These are phyloP conservation scores for Orcinus orca DNA, from an alignment of 2,113 vertebrate genomes.

Conservation along the genomic window DNA sequence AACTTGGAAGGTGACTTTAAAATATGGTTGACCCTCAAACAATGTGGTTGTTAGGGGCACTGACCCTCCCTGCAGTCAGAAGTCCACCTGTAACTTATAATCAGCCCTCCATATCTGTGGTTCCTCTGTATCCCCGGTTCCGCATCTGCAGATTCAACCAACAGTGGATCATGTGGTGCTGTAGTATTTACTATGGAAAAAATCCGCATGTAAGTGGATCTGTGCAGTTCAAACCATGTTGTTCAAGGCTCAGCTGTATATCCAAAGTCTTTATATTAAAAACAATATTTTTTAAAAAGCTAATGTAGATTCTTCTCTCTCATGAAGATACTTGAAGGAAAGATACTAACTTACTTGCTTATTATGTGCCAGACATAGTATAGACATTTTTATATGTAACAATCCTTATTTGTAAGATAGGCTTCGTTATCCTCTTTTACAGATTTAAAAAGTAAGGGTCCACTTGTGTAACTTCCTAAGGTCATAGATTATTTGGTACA, in stretches of 20 bases:
- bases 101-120: neutral
- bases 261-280: neutral
- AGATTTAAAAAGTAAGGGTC: neutral
- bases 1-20: conserved; percentile 36
- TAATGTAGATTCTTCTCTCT: neutral
- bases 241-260: neutral
- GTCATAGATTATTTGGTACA: neutral
- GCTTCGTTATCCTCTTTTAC: neutral
- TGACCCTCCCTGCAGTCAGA: neutral
- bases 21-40: neutral
- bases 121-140: neutral
- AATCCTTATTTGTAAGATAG: neutral
- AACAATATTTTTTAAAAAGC: neutral
- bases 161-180: neutral
- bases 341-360: neutral
- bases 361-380: neutral
- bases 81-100: neutral
- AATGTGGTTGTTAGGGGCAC: neutral
- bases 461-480: neutral
- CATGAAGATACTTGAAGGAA: neutral
- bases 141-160: neutral
- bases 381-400: neutral
- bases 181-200: neutral
- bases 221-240: neutral
- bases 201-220: neutral